A percentile compares a stretch with the other conserved stretches of the same genome.
phyloP scores from a whole-genome alignment of 2,797 vertebrate species.

The Peromyscus eremicus region DNA sequence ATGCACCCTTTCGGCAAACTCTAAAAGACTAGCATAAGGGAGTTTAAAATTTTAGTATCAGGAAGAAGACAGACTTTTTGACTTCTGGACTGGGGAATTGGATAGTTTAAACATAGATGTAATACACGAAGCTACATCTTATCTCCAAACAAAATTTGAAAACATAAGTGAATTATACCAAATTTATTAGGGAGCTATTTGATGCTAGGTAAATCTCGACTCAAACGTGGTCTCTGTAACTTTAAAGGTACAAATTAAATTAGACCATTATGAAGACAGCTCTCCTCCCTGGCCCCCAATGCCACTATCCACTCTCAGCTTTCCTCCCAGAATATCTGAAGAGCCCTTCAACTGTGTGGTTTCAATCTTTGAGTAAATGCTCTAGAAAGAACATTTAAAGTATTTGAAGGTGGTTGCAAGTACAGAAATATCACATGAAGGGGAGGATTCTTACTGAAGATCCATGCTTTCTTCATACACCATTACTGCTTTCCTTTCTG shows the following conservation, averaged over 20 bases:
- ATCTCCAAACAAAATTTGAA: not conserved
- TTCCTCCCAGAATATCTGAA: not conserved
- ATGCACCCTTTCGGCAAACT: not conserved
- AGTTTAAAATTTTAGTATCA: not conserved
- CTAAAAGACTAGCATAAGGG: not conserved
- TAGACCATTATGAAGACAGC: not conserved
- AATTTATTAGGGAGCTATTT: not conserved
- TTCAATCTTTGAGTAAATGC: not conserved
- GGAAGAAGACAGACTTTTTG: not conserved
- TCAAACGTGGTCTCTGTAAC: not conserved
- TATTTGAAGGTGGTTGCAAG: not conserved
- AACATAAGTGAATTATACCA: not conserved
- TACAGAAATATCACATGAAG: not conserved
- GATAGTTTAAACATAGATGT: conserved; percentile 16
- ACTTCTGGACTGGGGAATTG: not conserved
- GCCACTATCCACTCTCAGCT: not conserved
- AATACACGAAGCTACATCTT: not conserved
- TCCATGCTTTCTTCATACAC: not conserved
- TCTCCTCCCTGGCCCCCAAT: not conserved
- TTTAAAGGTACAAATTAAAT: not conserved
- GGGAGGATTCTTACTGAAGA: not conserved
- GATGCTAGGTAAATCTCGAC: not conserved
- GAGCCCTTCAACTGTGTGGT: rapidly evolving
- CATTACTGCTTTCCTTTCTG: not conserved
- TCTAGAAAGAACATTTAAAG: not conserved